Percentiles rank a stretch among this genome's conserved stretches.
Conservation (phyloP, 2,888 invertebrate species). For the Corythucha ciliata region DNA sequence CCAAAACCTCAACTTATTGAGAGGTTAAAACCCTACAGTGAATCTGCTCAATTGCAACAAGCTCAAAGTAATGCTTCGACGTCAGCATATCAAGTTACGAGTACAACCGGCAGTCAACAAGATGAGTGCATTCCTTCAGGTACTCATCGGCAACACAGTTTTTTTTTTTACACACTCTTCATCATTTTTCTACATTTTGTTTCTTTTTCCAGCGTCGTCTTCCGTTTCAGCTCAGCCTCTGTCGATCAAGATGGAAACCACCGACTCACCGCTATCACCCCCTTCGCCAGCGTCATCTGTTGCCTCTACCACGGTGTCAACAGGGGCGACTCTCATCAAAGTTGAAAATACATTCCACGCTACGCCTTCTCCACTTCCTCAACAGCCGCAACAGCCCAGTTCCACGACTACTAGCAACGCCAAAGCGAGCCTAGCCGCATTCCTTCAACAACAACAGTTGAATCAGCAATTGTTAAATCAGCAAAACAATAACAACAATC, state of each 20-base stretch:
- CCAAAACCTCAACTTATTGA: slow-evolving; percentile 92
- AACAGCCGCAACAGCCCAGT: slow-evolving; percentile 37
- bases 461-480: slow-evolving; percentile 48
- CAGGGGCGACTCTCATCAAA: slow-evolving; percentile 56
- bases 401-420: too few relatives aligned
- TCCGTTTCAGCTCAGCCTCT: slow-evolving; percentile 13
- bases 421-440: slow-evolving; percentile 45
- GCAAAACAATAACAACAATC: slow-evolving; percentile 45
- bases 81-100: slow-evolving; percentile 5
- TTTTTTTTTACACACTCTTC: background rate
- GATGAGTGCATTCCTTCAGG: slow-evolving; percentile 37
- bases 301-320: slow-evolving; percentile 16
- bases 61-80: slow-evolving; percentile 2
- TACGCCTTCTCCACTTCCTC: slow-evolving; percentile 15
- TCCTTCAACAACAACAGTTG: slow-evolving; percentile 46
- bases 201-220: slow-evolving; percentile 26
- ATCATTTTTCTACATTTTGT: background rate
- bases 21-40: slow-evolving; percentile 52
- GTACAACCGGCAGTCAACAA: slow-evolving; percentile 36
- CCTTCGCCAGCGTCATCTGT: slow-evolving; percentile 25
- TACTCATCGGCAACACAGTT: slow-evolving; percentile 1
- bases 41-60: slow-evolving; percentile 32
- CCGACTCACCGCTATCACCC: slow-evolving; percentile 26
- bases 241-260: slow-evolving; percentile 23
- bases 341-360: slow-evolving; percentile 48